Percentiles rank a stretch among this genome's conserved stretches.
phyloP scores from a whole-genome alignment of 2,888 invertebrate species.

The Amphipoea oculea region DNA sequence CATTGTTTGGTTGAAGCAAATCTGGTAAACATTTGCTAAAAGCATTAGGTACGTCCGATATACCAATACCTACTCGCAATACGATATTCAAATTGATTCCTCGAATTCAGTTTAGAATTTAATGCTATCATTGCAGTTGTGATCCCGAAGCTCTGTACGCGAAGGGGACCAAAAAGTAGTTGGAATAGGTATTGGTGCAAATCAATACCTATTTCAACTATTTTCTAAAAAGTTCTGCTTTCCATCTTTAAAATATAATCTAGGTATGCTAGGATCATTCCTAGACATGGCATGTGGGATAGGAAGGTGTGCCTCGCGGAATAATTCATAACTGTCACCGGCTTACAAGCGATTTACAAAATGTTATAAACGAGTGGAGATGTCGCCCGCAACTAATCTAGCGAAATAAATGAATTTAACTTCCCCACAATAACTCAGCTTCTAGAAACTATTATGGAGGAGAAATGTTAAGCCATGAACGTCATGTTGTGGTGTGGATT shows the following conservation, averaged over 20 bases:
- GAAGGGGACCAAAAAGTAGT: constrained; percentile 6
- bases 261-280: constrained; percentile 30
- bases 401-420: constrained; percentile 73
- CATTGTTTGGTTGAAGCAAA: constrained; percentile 1
- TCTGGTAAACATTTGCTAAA: constrained; percentile 15
- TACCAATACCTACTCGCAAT: neutral
- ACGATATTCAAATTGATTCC: constrained; percentile 37
- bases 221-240: constrained; percentile 26
- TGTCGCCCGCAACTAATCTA: constrained; percentile 72
- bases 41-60: neutral
- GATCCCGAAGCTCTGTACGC: constrained; percentile 11
- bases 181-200: too few relatives aligned
- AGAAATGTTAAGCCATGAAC: constrained; percentile 26
- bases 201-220: constrained; percentile 6
- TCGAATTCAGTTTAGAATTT: constrained; percentile 30
- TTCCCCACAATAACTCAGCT: constrained; percentile 40
- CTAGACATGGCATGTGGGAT: constrained; percentile 40
- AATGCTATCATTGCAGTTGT: constrained; percentile 17
- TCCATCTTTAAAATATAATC: constrained; percentile 20
- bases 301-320: constrained; percentile 50
- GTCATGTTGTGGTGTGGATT: constrained; percentile 1
- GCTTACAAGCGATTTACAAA: constrained; percentile 78
- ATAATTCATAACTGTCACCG: constrained; percentile 76
- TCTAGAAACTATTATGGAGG: constrained; percentile 50
- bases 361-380: constrained; percentile 75